Percentiles rank a stretch among this genome's conserved stretches.
Conservation (phyloP, 2,113 vertebrate genomes). For the Neotragus moschatus region DNA sequence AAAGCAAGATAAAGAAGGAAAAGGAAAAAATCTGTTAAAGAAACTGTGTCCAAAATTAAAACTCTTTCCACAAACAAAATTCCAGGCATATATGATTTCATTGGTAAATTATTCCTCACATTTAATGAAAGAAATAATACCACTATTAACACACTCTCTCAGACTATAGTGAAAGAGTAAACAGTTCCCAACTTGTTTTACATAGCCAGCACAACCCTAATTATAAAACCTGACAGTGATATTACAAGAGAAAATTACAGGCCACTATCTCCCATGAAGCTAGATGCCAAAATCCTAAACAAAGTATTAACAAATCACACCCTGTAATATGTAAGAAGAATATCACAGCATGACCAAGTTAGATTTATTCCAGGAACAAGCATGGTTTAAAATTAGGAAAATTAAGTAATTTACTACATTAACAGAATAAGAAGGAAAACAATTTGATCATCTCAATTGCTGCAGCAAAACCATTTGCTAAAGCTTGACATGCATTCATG, state of each 20-base stretch:
- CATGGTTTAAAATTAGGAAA: constrained; percentile 3
- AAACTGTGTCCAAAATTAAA: constrained; percentile 6
- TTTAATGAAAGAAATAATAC: neutral
- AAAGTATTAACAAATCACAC: neutral
- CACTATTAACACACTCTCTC: neutral
- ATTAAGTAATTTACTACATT: neutral
- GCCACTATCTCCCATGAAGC: neutral
- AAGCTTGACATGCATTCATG: neutral
- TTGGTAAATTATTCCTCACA: neutral
- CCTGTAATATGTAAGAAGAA: neutral
- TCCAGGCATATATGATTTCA: neutral
- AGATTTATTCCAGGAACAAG: neutral
- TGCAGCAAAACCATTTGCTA: neutral
- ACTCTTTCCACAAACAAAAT: neutral
- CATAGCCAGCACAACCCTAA: neutral
- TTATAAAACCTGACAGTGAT: neutral
- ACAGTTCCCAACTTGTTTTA: neutral
- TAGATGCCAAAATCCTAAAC: neutral
- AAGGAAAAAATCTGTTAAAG: neutral
- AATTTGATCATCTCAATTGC: neutral
- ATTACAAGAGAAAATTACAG: neutral
- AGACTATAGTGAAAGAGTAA: neutral
- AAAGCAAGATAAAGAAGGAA: neutral
- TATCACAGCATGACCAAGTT: neutral
- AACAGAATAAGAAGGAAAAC: neutral